phyloP scores from a whole-genome alignment of 2,888 invertebrate genomes.

The Rhagium mordax region DNA sequence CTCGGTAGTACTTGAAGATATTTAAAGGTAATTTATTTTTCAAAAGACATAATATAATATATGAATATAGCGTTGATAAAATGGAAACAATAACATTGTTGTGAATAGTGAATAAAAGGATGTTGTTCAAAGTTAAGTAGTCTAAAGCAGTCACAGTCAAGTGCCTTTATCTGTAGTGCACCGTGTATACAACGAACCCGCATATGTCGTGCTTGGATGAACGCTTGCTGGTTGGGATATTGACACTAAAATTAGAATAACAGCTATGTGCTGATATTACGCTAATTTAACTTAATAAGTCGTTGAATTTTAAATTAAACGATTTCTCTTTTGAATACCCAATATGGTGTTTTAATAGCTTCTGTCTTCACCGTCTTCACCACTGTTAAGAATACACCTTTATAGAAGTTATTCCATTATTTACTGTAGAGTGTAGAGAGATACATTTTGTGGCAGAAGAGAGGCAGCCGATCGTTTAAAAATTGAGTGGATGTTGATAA shows the following conservation, averaged over 20 bases:
- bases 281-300: constrained; percentile 23
- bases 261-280: constrained; percentile 11
- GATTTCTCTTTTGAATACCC: background rate
- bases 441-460: too few species aligned
- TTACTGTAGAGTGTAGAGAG: too few species aligned
- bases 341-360: background rate
- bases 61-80: background rate
- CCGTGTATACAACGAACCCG: constrained; percentile 9
- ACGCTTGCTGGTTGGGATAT: constrained; percentile 2
- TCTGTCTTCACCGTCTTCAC: too few species aligned
- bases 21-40: background rate
- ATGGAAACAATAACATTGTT: background rate
- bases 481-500: too few species aligned
- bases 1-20: background rate
- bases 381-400: too few species aligned
- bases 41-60: background rate
- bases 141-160: constrained; percentile 19
- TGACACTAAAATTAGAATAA: constrained; percentile 30
- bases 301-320: constrained; percentile 30
- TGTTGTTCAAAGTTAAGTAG: constrained; percentile 22
- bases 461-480: too few species aligned
- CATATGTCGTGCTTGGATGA: constrained; percentile 12
- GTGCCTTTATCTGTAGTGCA: constrained; percentile 21
- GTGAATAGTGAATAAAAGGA: constrained; percentile 15
- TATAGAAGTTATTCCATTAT: too few species aligned